A percentile compares a stretch with the other conserved stretches of the same genome.
Conservation (phyloP, 2,888 invertebrate species). For the Gnatocerus cornutus region DNA sequence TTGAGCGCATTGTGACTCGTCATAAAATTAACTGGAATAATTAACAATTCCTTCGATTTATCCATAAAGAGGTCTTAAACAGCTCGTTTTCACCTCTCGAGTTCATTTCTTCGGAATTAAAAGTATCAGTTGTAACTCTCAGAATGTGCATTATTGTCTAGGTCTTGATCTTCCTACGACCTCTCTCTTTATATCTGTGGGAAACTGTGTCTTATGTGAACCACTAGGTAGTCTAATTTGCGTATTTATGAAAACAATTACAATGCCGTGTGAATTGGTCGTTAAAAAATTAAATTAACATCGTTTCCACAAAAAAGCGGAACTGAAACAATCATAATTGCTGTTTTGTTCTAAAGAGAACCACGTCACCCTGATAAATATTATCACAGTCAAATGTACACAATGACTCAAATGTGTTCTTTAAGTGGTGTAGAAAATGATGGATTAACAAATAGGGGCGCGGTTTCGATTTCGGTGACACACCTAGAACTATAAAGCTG, state of each 20-base stretch:
- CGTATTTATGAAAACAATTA: conserved; percentile 25
- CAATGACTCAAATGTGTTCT: conserved; percentile 33
- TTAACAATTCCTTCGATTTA: background rate
- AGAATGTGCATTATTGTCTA: conserved; percentile 36
- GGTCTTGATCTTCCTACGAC: conserved; percentile 45
- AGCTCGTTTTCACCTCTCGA: background rate
- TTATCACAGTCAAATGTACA: conserved; percentile 34
- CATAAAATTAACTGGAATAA: background rate
- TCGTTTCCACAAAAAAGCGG: conserved; percentile 20
- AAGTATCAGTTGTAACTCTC: conserved; percentile 20
- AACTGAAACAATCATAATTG: conserved; percentile 23
- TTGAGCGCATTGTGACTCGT: background rate
- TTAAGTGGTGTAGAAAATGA: conserved; percentile 43
- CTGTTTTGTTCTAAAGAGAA: conserved; percentile 10
- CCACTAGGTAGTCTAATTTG: conserved; percentile 28
- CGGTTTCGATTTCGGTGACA: conserved; percentile 33
- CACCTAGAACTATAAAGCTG: conserved; percentile 18
- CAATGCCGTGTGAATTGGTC: conserved; percentile 25
- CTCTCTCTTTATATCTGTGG: conserved; percentile 36
- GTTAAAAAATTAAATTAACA: conserved; percentile 23
- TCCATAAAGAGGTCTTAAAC: background rate
- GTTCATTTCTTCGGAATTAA: conserved; percentile 12
- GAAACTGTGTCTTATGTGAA: conserved; percentile 33
- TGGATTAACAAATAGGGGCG: conserved; percentile 53
- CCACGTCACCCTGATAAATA: conserved; percentile 26